phyloP scores from a whole-genome alignment of 2,888 invertebrate species.

The Leucophenga maculata region DNA sequence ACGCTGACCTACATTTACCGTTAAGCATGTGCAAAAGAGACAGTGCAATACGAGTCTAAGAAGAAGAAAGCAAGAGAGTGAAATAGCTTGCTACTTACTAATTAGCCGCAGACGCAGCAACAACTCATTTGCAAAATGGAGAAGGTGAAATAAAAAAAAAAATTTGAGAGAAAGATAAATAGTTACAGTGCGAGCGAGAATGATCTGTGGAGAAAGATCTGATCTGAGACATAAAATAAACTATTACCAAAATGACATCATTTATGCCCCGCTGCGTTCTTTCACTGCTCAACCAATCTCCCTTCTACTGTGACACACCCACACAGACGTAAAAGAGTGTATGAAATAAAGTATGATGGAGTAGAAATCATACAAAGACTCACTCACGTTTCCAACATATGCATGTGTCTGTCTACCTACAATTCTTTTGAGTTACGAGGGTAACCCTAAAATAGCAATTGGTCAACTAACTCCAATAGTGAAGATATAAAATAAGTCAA shows the following conservation, averaged over 20 bases:
- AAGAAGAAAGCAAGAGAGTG: constrained; percentile 40
- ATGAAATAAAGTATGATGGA: constrained; percentile 1
- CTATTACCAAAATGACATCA: constrained; percentile 5
- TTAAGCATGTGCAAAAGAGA: constrained; percentile 49
- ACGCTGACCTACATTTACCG: constrained; percentile 56
- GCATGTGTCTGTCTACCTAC: no score
- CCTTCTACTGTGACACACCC: no score
- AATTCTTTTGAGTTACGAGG: no score
- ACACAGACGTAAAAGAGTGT: not conserved
- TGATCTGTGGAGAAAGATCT: constrained; percentile 28
- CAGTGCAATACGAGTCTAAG: constrained; percentile 36
- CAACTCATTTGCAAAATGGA: constrained; percentile 60
- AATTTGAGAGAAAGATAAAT: constrained; percentile 3
- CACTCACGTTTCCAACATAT: no score
- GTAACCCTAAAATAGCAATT: no score
- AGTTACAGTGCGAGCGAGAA: constrained; percentile 19
- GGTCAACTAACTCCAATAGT: no score
- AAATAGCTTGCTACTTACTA: constrained; percentile 59
- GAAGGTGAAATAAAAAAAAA: constrained; percentile 16
- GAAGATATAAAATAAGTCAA: no score
- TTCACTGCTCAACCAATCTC: no score
- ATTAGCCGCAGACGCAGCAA: constrained; percentile 52
- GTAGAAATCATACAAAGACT: not conserved
- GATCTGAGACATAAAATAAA: constrained; percentile 17
- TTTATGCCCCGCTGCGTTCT: not conserved